phyloP scores from a whole-genome alignment of 2,113 vertebrate species.

The Neodontobutis hainanensis region DNA sequence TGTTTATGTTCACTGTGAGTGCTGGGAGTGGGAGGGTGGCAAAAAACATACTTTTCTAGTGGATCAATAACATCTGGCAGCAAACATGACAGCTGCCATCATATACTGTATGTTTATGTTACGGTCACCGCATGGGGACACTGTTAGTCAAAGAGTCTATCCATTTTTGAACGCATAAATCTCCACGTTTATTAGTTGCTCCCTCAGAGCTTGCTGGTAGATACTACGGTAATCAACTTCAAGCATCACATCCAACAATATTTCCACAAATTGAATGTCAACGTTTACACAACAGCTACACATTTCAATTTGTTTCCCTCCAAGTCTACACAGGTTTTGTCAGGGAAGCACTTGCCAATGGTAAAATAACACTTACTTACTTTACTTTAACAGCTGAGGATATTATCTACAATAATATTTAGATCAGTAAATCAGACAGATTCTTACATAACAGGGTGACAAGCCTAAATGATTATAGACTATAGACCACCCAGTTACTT shows the following conservation, averaged over 20 bases:
- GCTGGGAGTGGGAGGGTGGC: constrained; percentile 17
- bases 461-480: background rate
- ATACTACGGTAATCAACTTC: background rate
- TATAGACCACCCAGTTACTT: background rate
- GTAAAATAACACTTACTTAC: background rate
- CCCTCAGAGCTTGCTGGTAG: background rate
- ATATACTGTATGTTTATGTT: background rate
- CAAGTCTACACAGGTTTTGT: background rate
- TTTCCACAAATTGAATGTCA: constrained; percentile 5
- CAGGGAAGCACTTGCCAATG: background rate
- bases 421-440: background rate
- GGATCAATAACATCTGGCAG: constrained; percentile 17
- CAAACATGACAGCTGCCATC: background rate
- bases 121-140: background rate
- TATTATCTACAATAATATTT: no score
- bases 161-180: background rate
- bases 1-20: constrained; percentile 5
- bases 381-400: no score
- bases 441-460: no score
- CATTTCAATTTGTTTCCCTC: background rate
- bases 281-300: background rate
- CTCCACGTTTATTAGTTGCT: background rate
- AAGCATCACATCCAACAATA: background rate
- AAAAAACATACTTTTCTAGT: constrained; percentile 13
- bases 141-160: background rate